These are phyloP conservation scores for Thumatha senex DNA, from an alignment of 2,888 invertebrate species.

Conservation along the genomic window DNA sequence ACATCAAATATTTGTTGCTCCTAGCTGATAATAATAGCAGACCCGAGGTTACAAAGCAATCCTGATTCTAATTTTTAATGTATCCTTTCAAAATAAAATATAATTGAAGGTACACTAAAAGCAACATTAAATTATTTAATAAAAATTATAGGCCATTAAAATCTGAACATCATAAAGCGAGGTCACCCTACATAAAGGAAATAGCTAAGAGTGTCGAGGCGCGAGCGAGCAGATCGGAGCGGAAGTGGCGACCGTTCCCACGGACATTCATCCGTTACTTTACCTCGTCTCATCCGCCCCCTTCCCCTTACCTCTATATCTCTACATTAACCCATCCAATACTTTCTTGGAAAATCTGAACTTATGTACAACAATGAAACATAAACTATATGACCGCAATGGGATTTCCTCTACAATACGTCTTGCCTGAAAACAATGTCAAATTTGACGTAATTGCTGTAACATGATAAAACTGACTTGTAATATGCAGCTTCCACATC, in stretches of 20 bases:
- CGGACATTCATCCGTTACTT: constrained; percentile 82
- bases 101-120: too few species aligned
- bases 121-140: too few species aligned
- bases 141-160: neutral
- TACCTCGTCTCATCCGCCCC: constrained; percentile 55
- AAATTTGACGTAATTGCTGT: neutral
- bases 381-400: constrained; percentile 3
- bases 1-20: too few species aligned
- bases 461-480: neutral
- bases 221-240: constrained; percentile 65
- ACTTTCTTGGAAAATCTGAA: constrained; percentile 27
- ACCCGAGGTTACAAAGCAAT: too few species aligned
- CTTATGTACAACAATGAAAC: constrained; percentile 18
- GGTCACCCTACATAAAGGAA: constrained; percentile 78
- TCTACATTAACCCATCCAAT: constrained; percentile 29
- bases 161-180: constrained; percentile 15
- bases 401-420: constrained; percentile 1
- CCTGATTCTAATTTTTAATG: too few species aligned
- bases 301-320: constrained; percentile 20
- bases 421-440: neutral
- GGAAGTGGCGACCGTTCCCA: constrained; percentile 82
- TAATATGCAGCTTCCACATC: neutral
- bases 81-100: too few species aligned
- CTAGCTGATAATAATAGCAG: too few species aligned
- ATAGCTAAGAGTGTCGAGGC: constrained; percentile 73